Percentiles rank a stretch among this genome's conserved stretches.
Evolutionary conservation across 2,797 vertebrate species (phyloP).

Genomic region (Vespertilio murinus): DNA sequence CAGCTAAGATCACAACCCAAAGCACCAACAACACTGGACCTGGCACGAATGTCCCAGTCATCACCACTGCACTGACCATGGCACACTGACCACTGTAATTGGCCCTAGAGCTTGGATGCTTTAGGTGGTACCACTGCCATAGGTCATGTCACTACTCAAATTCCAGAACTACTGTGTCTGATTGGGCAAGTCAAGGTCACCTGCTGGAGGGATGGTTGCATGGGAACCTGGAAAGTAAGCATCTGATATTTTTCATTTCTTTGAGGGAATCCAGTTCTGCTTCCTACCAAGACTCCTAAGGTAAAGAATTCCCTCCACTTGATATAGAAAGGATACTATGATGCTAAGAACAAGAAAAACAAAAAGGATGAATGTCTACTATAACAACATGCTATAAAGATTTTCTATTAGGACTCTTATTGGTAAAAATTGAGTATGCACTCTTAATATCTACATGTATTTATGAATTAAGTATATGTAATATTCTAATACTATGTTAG

Average conservation of each 20-base stretch:
- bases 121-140: not conserved
- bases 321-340: not conserved
- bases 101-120: not conserved
- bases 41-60: not conserved
- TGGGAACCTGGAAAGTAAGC: not conserved
- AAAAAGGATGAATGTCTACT: not conserved
- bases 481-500: not conserved
- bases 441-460: not conserved
- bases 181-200: not conserved
- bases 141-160: not conserved
- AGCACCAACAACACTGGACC: not conserved
- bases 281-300: not conserved
- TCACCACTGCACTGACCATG: not conserved
- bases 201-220: not conserved
- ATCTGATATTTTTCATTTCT: not conserved
- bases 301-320: not conserved
- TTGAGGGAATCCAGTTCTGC: not conserved
- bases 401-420: not conserved
- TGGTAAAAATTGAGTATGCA: not conserved
- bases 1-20: not conserved
- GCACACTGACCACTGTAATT: not conserved
- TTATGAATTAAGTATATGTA: slow-evolving; percentile 6
- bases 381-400: not conserved
- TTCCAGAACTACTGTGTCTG: not conserved
- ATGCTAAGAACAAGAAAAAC: not conserved